Base-by-base conservation (phyloP, 2,113 vertebrate species). In the Notarius lentiginosus region DNA sequence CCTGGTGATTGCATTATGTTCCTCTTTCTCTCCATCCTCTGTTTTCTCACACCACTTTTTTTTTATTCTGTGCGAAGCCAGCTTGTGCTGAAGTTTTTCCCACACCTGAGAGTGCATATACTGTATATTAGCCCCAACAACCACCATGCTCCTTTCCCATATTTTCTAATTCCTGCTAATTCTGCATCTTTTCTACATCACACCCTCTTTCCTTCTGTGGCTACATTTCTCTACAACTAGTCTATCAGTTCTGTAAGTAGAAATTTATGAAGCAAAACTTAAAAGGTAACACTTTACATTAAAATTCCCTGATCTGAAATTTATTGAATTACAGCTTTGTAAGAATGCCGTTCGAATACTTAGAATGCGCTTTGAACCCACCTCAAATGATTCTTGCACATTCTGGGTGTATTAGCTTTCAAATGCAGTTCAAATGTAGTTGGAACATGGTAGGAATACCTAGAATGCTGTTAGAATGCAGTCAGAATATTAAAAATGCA, bases 51-150 rank as follows among this genome's bases (percentile, higher is more conserved):
- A 89, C 89, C 87, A 75, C 10, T 49, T 51, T 56, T 63, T 90
- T 91, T 93, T 94, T 92, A 94, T 95, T 95, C 94, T 87, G 90
- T 90, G 90, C 90, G 92, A 94, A 94, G 93, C 91, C 66, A 30
- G 87, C 86, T 66, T 87, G 82, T 86, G 91, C 91, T 87, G 91
- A 92, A 79, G 91, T 63, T 82, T 84, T 51, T 87, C 84, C 89
- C 90, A 85, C 89, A 93, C 91, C 91, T 92, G 93, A 92, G 93
- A 94, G 92, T 93, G 88, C 83, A 87, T 92, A 93, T 92, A 41
- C 41, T 3, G 41, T 41, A 92, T 93, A 94, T 95, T 92, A 91
- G 94, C 91, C 90, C 91, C 88, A 63, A 53, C 65, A 79, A 56
- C 60, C 58, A 80, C 76, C 61, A 49, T 56, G 41, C 41, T 65